Conservation (phyloP, 2,888 invertebrate genomes). For the Gastracanthus pulcherrimus region DNA sequence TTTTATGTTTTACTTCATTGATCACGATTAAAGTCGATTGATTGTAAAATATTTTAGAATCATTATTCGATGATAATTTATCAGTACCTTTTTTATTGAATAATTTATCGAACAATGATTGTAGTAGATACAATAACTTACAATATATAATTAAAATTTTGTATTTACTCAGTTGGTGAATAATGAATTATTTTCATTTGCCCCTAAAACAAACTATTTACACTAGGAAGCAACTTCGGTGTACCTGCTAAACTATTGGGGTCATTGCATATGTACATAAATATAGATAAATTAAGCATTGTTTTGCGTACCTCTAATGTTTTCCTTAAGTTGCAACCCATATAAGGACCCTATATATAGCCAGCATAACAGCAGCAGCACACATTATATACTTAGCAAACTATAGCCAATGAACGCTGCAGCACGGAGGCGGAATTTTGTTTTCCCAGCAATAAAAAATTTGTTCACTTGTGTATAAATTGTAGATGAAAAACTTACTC, state of each 20-base stretch:
- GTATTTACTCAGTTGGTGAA: too few species aligned
- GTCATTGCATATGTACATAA: neutral
- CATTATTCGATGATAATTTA: too few species aligned
- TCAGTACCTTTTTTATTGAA: too few species aligned
- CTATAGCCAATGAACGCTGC: neutral
- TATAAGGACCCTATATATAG: neutral
- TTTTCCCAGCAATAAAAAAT: neutral
- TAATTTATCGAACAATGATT: too few species aligned
- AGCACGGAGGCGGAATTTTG: conserved; percentile 20
- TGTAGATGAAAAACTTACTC: neutral
- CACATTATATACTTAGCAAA: neutral
- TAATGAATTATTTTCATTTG: too few species aligned
- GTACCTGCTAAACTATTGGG: neutral
- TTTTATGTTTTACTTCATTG: too few species aligned
- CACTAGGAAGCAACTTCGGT: conserved; percentile 8
- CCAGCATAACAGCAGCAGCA: conserved; percentile 21
- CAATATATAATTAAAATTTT: too few species aligned
- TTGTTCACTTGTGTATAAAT: neutral
- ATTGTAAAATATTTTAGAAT: too few species aligned
- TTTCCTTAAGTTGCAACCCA: conserved; percentile 7
- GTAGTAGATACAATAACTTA: too few species aligned
- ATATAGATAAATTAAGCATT: neutral
- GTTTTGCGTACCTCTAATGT: neutral
- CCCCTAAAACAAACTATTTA: too few species aligned
- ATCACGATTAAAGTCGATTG: too few species aligned